Evolutionary conservation across 2,113 vertebrate genomes (phyloP), one percentile per base, ranked within the genome.

Genomic region (Euleptes europaea): DNA sequence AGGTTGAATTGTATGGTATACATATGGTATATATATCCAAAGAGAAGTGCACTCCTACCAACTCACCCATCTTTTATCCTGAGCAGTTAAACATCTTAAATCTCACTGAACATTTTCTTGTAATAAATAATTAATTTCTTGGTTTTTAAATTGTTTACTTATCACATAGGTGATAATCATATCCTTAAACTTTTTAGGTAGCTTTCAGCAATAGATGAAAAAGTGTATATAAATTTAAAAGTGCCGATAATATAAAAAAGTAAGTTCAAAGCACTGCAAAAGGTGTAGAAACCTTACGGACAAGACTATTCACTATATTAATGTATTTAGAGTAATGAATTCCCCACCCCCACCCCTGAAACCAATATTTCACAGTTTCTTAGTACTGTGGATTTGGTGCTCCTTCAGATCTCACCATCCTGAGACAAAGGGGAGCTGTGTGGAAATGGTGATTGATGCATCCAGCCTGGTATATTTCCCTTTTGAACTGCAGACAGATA

Each of bases 401-500:
- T 63, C 5, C 11, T 60, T 82, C 69, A 57, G 38, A 42, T 21
- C 67, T 49, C 57, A 76, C 60, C 72, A 26, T n/a, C 66, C 21
- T 38, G 72, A 49, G 38, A 38, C 60, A 74, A 83, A 83, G n/a
- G 54, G 54, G 71, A 74, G 14, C 49, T 35, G 33, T 76, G n/a
- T 66, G 60, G 33, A 60, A 76, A 73, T 7, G 57, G 38, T 63
- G 65, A 73, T 63, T 63, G 54, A 44, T 60, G 28, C 3, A 66
- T 67, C 72, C 17, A 3, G 19, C 19, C 73, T 31, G 63, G 21
- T 33, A 44, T 66, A 88, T 82, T 75, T 89, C 91, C 54, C 84
- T 83, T 44, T 78, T 86, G 60, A 87, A 67, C 15, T 49, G 23
- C 40, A 78, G 42, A 35, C 67, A 65, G 44, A 88, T 54, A 88